Base-by-base conservation (phyloP, 1,140 invertebrate genomes). In the Cydia splendana region DNA sequence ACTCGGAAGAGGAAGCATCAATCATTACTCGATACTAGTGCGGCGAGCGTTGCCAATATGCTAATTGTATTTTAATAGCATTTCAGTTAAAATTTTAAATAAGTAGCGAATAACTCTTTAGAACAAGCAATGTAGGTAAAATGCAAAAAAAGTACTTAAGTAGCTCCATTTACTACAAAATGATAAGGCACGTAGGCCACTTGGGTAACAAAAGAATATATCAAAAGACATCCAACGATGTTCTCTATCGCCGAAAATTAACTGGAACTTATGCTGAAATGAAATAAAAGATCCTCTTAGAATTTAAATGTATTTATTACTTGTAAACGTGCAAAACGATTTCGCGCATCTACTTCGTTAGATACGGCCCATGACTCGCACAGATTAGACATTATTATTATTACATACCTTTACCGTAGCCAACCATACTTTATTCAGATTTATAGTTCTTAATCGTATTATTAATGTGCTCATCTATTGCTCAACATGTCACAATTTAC, bases 401-500 rank as follows among this genome's bases (percentile, higher is more conserved):
- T n/a, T n/a, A n/a, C n/a, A n/a, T n/a, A 24, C 24, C 24, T 45
- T 7, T 12, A 45, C 42, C 42, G 45, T 48, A 48, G n/a, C 57
- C n/a, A 24, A 24, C 20, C 20, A 48, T 48, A 13, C 10, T n/a
- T 62, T 9, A 62, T 12, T 24, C 18, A 62, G 57, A 24, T 62
- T 62, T 62, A 24, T 24, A 10, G 20, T 24, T 9, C n/a, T n/a
- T 62, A 62, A 62, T 62, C 20, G 15, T 57, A n/a, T 24, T 62
- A 62, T 62, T 62, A 62, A 62, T 62, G 53, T 18, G n/a, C 20
- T 24, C 57, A 62, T 62, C 57, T 62, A 10, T 62, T 62, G 57
- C 57, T 9, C 10, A 62, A 62, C 18, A 10, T 62, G 53, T 7
- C 53, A 18, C 53, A 62, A 62, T 62, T 24, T 24, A 53, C 51